These are phyloP conservation scores for Leucozona laternaria DNA, from an alignment of 2,888 invertebrate genomes.

Conservation along the genomic window DNA sequence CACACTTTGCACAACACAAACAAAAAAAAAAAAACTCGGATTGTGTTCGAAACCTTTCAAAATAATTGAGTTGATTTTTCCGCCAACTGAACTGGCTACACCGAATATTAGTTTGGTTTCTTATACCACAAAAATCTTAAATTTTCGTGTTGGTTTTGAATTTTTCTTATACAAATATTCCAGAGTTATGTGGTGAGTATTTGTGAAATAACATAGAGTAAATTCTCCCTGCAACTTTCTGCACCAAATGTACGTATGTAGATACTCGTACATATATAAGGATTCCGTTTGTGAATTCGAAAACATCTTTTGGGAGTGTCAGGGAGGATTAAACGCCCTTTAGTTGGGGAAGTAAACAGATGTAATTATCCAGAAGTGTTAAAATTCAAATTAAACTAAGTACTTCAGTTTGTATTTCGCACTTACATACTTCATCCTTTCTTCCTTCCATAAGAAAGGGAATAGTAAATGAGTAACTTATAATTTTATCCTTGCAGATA, in stretches of 20 bases:
- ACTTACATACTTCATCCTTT: background rate
- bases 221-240: background rate
- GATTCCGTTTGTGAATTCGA: slow-evolving; percentile 57
- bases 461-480: slow-evolving; percentile 52
- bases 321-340: slow-evolving; percentile 6
- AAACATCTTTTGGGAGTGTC: background rate
- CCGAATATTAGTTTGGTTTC: slow-evolving; percentile 8
- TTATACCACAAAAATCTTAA: slow-evolving; percentile 48
- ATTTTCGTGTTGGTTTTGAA: background rate
- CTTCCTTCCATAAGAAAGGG: slow-evolving; percentile 54
- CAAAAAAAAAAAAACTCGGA: background rate
- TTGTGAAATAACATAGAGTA: background rate
- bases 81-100: slow-evolving; percentile 21
- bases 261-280: background rate
- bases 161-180: slow-evolving; percentile 2
- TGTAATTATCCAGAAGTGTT: slow-evolving; percentile 58
- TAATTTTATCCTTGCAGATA: slow-evolving; percentile 8
- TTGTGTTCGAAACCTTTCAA: slow-evolving; percentile 53
- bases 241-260: background rate
- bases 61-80: slow-evolving; percentile 59
- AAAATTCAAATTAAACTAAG: slow-evolving; percentile 53
- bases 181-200: background rate
- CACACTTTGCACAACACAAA: background rate
- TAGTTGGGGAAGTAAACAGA: slow-evolving; percentile 23
- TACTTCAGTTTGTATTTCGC: slow-evolving; percentile 33